Evolutionary conservation across 2,113 vertebrate species (phyloP), one percentile per base, ranked within the genome.

Genomic region (Zosterops borbonicus): DNA sequence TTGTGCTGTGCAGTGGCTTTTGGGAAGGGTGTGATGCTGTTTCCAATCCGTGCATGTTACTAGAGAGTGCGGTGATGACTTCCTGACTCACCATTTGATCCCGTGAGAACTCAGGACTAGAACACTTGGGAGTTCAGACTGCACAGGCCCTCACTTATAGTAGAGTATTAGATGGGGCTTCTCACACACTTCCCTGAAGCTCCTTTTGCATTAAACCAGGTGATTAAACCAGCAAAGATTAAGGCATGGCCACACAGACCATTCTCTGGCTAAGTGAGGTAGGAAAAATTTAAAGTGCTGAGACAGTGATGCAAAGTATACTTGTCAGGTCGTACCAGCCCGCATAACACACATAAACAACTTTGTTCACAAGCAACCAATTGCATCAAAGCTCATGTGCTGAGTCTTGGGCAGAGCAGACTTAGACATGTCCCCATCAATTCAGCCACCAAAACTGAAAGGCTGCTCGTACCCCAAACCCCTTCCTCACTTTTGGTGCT

Each of bases 181-280:
- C 67, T 73, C 49, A 46, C 24, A 11, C 6, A 6, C 3, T 3
- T 0, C 2, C 2, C 7, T 6, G 0, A 55, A 64, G 70, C 29
- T 69, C 24, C 42, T 78, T 81, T 29, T 41, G 20, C 62, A 19
- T 49, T n/a, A 46, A 20, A 15, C 21, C 9, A 42, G 19, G 16
- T 19, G 49, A 52, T 75, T 52, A 33, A 63, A 50, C 14, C 10
- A 8, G 11, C 8, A 19, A n/a, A 62, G 35, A 29, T 18, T 22
- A 58, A 44, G 65, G 49, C 22, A 76, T 3, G 58, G 35, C 29
- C 56, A 49, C 19, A 46, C 19, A 64, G 41, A 50, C 2, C 19
- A 27, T 37, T 31, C n/a, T 22, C 42, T 29, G 31, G 8, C 29
- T 65, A 39, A 69, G 46, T 12, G 7, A 8, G 19, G 18, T n/a